phyloP scores from a whole-genome alignment of 2,797 vertebrate genomes.

The Coregonus suidteri region DNA sequence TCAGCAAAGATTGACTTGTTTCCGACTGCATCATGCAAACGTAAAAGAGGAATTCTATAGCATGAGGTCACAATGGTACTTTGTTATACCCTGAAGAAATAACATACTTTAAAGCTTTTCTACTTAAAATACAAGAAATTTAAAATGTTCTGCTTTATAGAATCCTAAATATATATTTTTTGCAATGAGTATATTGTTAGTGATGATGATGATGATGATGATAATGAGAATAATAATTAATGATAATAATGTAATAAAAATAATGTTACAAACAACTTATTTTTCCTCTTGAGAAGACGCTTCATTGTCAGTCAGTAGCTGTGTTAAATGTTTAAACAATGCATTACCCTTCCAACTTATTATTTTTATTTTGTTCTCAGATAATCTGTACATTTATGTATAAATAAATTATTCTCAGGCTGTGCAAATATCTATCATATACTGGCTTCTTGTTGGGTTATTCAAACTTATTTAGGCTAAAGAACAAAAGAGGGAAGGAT shows the following conservation, averaged over 20 bases:
- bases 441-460: constrained; percentile 74
- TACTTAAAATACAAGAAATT: constrained; percentile 75
- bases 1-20: constrained; percentile 2
- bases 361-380: constrained; percentile 72
- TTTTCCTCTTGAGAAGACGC: constrained; percentile 64
- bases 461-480: constrained; percentile 70
- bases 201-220: constrained; percentile 63
- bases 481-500: constrained; percentile 73
- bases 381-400: constrained; percentile 75
- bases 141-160: constrained; percentile 70
- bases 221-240: constrained; percentile 65
- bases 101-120: constrained; percentile 69
- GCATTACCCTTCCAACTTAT: constrained; percentile 71
- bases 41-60: constrained; percentile 47
- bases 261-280: constrained; percentile 65
- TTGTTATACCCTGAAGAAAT: constrained; percentile 69
- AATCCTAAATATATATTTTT: constrained; percentile 75
- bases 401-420: constrained; percentile 85
- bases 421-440: constrained; percentile 77
- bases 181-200: constrained; percentile 66
- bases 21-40: constrained; percentile 25
- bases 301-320: constrained; percentile 77
- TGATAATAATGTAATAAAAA: constrained; percentile 63
- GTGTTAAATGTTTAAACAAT: constrained; percentile 77
- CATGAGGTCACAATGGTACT: constrained; percentile 72